Evolutionary conservation across 2,797 vertebrate species (phyloP).

Genomic region (Gephyroberyx darwinii): DNA sequence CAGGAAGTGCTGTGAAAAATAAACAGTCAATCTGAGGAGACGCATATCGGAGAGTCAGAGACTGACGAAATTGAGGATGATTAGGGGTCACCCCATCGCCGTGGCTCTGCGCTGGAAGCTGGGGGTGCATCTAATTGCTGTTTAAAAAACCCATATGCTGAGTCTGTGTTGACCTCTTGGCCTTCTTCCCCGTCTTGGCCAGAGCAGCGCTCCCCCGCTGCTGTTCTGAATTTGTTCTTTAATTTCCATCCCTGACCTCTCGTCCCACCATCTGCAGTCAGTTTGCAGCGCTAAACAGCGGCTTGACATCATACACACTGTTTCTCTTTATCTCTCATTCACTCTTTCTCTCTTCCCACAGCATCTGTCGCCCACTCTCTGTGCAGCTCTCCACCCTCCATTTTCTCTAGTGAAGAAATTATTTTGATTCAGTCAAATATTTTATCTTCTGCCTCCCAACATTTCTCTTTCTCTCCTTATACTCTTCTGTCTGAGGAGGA

Average conservation of each 20-base stretch:
- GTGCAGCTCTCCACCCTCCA: not conserved
- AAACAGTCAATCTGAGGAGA: constrained; percentile 67
- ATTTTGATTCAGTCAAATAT: not conserved
- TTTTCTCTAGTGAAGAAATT: not conserved
- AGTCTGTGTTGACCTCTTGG: constrained; percentile 46
- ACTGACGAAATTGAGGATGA: constrained; percentile 66
- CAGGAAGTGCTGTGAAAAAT: constrained; percentile 69
- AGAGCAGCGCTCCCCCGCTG: constrained; percentile 42
- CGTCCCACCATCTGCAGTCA: constrained; percentile 66
- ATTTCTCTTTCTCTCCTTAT: not conserved
- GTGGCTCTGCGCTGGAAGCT: constrained; percentile 54
- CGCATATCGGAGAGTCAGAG: constrained; percentile 36
- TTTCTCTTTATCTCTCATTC: constrained; percentile 26
- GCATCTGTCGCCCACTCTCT: not conserved
- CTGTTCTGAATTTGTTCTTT: constrained; percentile 76
- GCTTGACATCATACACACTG: constrained; percentile 53
- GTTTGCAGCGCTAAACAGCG: constrained; percentile 55
- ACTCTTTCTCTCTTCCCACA: constrained; percentile 5
- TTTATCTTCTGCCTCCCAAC: not conserved
- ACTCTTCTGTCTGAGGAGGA: not conserved
- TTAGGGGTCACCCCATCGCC: constrained; percentile 70
- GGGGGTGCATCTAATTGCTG: constrained; percentile 69
- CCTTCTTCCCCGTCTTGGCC: constrained; percentile 23
- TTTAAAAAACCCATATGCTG: constrained; percentile 53
- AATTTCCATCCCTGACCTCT: constrained; percentile 75